phyloP scores from a whole-genome alignment of 1,140 invertebrate species.

The Zelostemma sp. region DNA sequence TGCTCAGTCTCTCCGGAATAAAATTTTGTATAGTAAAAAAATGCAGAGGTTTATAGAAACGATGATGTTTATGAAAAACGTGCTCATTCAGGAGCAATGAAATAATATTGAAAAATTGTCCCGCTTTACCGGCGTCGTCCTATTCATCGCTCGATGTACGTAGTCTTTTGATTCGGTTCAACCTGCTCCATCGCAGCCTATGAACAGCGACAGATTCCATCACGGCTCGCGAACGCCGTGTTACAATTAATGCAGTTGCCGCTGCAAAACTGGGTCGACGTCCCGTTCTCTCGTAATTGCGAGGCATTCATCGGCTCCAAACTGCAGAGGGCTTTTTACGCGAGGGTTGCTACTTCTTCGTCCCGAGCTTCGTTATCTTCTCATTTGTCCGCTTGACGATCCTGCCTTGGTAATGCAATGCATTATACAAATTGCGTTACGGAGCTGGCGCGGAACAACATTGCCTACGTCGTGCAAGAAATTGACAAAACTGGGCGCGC shows the following conservation, averaged over 20 bases:
- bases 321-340: constrained; percentile 20
- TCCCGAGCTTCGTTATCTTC: constrained; percentile 17
- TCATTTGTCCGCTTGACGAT: constrained; percentile 23
- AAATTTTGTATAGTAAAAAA: too few species aligned
- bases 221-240: constrained; percentile 1
- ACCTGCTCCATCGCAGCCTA: background rate
- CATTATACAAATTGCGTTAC: constrained; percentile 7
- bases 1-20: too few species aligned
- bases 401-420: constrained; percentile 8
- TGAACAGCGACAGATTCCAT: constrained; percentile 7
- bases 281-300: constrained; percentile 40
- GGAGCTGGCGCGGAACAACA: background rate
- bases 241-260: constrained; percentile 47
- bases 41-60: too few species aligned
- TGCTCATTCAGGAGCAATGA: too few species aligned
- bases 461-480: background rate
- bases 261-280: constrained; percentile 30
- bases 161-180: too few species aligned
- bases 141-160: too few species aligned
- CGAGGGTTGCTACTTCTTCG: constrained; percentile 6
- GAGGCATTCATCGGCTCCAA: constrained; percentile 39
- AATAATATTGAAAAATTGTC: too few species aligned
- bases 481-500: background rate
- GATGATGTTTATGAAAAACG: too few species aligned
- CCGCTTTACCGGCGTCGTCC: too few species aligned